Conservation (phyloP, 1,140 invertebrate genomes). For the Diorhabda elongata region DNA sequence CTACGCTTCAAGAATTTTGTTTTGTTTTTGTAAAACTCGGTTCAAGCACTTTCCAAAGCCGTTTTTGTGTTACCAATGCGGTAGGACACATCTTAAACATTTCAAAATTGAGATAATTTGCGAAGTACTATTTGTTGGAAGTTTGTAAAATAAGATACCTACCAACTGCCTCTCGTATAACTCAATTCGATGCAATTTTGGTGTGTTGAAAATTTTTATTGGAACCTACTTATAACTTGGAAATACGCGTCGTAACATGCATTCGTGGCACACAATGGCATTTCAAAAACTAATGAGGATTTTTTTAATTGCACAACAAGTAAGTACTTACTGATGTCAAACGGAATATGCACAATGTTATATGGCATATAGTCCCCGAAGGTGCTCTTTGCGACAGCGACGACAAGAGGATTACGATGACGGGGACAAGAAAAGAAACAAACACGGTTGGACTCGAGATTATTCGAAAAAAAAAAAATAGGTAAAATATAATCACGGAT, state of each 20-base stretch:
- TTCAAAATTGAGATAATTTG: too few relatives aligned
- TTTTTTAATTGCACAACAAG: conserved; percentile 23
- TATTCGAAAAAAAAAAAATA: not conserved
- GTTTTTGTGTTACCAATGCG: too few relatives aligned
- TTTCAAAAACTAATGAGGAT: conserved; percentile 21
- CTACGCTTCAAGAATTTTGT: too few relatives aligned
- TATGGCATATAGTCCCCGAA: not conserved
- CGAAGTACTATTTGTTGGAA: too few relatives aligned
- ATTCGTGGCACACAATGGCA: conserved; percentile 18
- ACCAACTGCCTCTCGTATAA: too few relatives aligned
- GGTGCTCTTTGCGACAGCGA: not conserved
- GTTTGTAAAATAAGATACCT: too few relatives aligned
- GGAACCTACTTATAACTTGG: too few relatives aligned
- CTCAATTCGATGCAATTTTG: too few relatives aligned
- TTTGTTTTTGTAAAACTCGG: too few relatives aligned
- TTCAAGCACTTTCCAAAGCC: too few relatives aligned
- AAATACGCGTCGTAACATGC: not conserved
- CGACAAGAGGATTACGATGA: not conserved
- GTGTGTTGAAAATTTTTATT: too few relatives aligned
- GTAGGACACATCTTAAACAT: too few relatives aligned
- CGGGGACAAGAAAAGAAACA: not conserved
- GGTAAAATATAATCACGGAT: not conserved
- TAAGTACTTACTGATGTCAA: conserved; percentile 12
- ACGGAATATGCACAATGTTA: conserved; percentile 19
- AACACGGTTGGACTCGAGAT: not conserved